Base-by-base conservation (phyloP, 1,140 invertebrate genomes). In the Thalassaphorura encarpata region DNA sequence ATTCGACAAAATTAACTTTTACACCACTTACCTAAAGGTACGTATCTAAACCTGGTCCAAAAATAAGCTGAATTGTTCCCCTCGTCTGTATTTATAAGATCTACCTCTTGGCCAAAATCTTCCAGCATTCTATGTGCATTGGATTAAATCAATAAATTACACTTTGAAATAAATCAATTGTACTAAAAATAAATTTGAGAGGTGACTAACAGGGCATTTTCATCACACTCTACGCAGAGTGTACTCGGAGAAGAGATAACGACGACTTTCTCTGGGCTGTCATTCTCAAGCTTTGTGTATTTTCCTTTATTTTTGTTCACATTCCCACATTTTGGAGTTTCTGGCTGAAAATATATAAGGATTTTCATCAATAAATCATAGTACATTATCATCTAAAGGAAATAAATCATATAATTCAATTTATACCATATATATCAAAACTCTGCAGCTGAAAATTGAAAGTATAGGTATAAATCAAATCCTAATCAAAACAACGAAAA, bases 31-130 rank as follows among this genome's bases (percentile, higher is more conserved):
- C 63, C 60, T 40, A 65, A 40, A 45, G 63, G 63, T 43, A 65
- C 63, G 46, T 65, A 65, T 52, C 49, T 56, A 56, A 65, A 53
- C 58, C 56, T 65, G 57, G 63, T 62, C 60, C 60, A 62, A 53
- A 62, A 60, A 43, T 56, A 60, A 11, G 55, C 55, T 33, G 48
- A 47, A 46, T 31, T 52, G 26, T 43, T 45, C 27, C 60, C 58
- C 28, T 54, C 60, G 27, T 65, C 63, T 26, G 56, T 55, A 27
- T 58, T 54, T 51, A 65, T 58, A 18, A 65, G 46, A 54, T 65
- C 63, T 24, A 65, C 58, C 46, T 65, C 63, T 45, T 65, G 63
- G 21, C 63, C 63, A 60, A 65, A 65, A 39, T 65, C 63, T 58
- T 65, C 63, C 26, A 65, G 36, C 63, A 65, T 65, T 43, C 63